Base-by-base conservation (phyloP, 2,113 vertebrate species). In the Tupaia chinensis region DNA sequence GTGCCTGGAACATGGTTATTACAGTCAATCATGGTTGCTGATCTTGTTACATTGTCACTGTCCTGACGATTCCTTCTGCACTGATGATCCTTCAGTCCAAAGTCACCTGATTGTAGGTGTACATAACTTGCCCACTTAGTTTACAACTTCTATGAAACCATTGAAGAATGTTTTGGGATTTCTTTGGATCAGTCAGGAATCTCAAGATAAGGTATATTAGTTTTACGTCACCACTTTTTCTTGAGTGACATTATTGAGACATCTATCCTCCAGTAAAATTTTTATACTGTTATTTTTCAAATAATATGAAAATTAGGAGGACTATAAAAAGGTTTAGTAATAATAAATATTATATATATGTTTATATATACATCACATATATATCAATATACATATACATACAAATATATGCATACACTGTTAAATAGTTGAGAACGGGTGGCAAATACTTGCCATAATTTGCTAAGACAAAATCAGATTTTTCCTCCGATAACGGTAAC, bases 281-380 rank as follows among this genome's bases (percentile, higher is more conserved):
- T 83, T 66, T 61, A 17, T 70, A 22, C 56, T 83, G 90, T 87
- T 93, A 34, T 66, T 87, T 96, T 74, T 22, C 32, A 44, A 92
- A 69, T n/a, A 77, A 34, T 3, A 34, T 77, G 10, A 1, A 68
- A 78, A 25, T 9, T 34, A 68, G 15, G 56, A 85, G 44, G 63
- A 1, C 4, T 74, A 3, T 61, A 73, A 61, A 34, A n/a, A 17
- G 4, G 27, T 72, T 61, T 3, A 27, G 23, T 60, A 66, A 73
- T 73, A 16, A 82, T 77, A 53, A 7, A 29, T 65, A 0, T 72
- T 53, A 19, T 34, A 23, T 34, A 69, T 84, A 61, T 34, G 27
- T 19, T 32, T 74, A 20, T 4, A 34, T 11, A 58, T 69, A 58
- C 11, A 68, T 44, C 79, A 61, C 29, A 32, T 17, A 53, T 74